Conservation (phyloP, 1,140 invertebrate genomes). For the Rhagoletis pomonella region DNA sequence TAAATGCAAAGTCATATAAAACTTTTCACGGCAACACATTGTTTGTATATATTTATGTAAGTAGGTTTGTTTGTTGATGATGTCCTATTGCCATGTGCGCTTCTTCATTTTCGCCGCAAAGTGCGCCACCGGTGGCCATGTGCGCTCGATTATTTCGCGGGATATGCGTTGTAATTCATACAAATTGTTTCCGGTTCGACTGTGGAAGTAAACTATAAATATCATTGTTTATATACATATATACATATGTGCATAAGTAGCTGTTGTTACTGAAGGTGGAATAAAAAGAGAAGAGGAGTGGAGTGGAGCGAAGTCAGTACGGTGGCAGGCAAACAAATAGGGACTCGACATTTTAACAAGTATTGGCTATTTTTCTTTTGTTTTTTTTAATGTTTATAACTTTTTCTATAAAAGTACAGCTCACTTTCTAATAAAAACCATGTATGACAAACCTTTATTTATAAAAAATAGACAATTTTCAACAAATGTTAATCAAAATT, state of each 20-base stretch:
- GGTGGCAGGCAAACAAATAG: too few species aligned
- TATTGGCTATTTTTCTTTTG: too few species aligned
- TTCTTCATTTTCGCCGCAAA: constrained; percentile 14
- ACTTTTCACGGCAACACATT: neutral
- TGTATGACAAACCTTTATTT: too few species aligned
- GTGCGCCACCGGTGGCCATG: constrained; percentile 33
- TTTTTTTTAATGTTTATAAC: too few species aligned
- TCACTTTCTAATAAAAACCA: too few species aligned
- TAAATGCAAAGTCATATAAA: neutral
- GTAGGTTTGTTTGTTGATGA: neutral
- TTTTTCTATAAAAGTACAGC: too few species aligned
- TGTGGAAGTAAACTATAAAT: constrained; percentile 48
- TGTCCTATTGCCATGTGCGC: constrained; percentile 28
- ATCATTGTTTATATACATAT: neutral
- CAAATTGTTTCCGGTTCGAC: constrained; percentile 40
- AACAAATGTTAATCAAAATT: too few species aligned
- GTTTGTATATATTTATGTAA: neutral
- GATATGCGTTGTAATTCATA: constrained; percentile 42
- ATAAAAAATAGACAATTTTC: too few species aligned
- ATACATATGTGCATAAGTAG: neutral
- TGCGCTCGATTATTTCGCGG: constrained; percentile 34
- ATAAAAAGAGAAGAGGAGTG: neutral
- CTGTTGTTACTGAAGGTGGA: neutral
- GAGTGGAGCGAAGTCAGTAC: too few species aligned
- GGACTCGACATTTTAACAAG: too few species aligned